phyloP scores from a whole-genome alignment of 2,888 invertebrate genomes.

The Galerucella calmariensis region DNA sequence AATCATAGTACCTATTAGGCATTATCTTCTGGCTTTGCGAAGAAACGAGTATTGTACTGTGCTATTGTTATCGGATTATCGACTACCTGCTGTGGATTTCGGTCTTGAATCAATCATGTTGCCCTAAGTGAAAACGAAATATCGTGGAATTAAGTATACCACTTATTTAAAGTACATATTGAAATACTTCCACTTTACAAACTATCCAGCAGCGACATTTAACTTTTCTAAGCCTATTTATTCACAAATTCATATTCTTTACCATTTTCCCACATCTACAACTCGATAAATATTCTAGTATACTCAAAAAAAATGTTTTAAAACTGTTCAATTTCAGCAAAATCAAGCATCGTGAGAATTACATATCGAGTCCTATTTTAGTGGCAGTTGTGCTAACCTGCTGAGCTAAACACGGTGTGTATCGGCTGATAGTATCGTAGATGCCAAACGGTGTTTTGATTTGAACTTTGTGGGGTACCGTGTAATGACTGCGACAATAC shows the following conservation, averaged over 20 bases:
- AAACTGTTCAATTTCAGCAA: slow-evolving; percentile 22
- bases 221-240: background rate
- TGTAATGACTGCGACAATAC: slow-evolving; percentile 53
- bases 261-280: slow-evolving; percentile 24
- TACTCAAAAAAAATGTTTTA: slow-evolving; percentile 27
- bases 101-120: too few relatives aligned
- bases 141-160: background rate
- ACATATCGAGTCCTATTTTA: slow-evolving; percentile 36
- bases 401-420: slow-evolving; percentile 45
- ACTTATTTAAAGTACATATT: slow-evolving; percentile 6
- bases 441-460: slow-evolving; percentile 50
- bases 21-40: too few relatives aligned
- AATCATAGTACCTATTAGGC: too few relatives aligned
- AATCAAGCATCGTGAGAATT: slow-evolving; percentile 50
- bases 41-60: too few relatives aligned
- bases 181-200: slow-evolving; percentile 8
- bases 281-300: slow-evolving; percentile 29
- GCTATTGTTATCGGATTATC: too few relatives aligned
- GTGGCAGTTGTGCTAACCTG: slow-evolving; percentile 45
- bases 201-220: slow-evolving; percentile 12
- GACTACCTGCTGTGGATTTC: too few relatives aligned
- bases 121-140: too few relatives aligned
- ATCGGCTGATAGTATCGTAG: slow-evolving; percentile 48
- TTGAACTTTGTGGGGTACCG: slow-evolving; percentile 47
- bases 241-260: background rate